Percentiles rank a stretch among this genome's conserved stretches.
Evolutionary conservation across 2,797 vertebrate genomes (phyloP).

Genomic region (Trematomus bernacchii): DNA sequence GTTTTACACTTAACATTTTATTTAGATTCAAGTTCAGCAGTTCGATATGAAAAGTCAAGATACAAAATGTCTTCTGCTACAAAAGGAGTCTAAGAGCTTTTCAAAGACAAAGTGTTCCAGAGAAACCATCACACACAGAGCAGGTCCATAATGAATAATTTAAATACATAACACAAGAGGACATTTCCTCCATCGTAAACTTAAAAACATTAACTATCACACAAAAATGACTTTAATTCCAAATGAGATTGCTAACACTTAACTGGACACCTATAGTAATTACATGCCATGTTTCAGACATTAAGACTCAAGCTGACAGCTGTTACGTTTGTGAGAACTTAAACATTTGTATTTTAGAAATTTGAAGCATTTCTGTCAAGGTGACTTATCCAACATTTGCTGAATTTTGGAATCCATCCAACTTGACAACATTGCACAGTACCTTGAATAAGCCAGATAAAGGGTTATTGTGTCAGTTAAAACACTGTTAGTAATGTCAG

Average conservation of each 20-base stretch:
- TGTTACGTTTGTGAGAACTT: background rate
- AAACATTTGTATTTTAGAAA: background rate
- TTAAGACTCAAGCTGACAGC: background rate
- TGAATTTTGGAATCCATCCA: slow-evolving; percentile 25
- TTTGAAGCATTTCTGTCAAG: background rate
- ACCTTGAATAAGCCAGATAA: slow-evolving; percentile 40
- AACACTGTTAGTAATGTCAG: background rate
- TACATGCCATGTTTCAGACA: background rate
- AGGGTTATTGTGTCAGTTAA: background rate
- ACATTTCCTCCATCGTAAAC: background rate
- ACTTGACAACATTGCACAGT: slow-evolving; percentile 68
- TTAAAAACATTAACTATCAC: slow-evolving; percentile 39
- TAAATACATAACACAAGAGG: slow-evolving; percentile 44
- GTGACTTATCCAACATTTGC: background rate
- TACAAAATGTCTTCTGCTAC: slow-evolving; percentile 47
- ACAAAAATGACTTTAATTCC: slow-evolving; percentile 10
- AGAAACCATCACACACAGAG: slow-evolving; percentile 7
- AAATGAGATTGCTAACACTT: background rate
- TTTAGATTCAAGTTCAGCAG: slow-evolving; percentile 44
- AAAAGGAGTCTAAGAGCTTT: slow-evolving; percentile 35
- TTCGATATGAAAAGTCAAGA: slow-evolving; percentile 52
- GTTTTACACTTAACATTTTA: slow-evolving; percentile 44
- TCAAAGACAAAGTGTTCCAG: background rate
- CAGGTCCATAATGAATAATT: slow-evolving; percentile 44
- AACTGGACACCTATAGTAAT: background rate